Conservation (phyloP, 2,888 invertebrate genomes). For the Magallana nippona region DNA sequence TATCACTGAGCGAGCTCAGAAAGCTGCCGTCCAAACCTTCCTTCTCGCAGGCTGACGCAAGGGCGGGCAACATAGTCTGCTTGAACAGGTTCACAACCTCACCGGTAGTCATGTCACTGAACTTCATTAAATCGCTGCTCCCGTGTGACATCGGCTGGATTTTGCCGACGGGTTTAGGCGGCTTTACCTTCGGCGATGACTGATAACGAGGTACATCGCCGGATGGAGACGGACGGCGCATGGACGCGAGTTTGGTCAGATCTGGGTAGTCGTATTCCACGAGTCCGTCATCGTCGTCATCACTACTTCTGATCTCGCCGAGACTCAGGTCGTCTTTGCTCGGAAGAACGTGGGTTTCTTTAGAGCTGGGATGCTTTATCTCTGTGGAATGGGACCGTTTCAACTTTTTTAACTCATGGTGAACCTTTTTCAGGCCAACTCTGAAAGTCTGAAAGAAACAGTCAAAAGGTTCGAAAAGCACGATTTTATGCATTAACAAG, state of each 20-base stretch:
- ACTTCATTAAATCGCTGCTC: background rate
- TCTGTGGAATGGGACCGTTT: background rate
- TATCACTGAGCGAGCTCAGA: constrained; percentile 49
- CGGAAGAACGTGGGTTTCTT: background rate
- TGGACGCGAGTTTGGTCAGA: constrained; percentile 19
- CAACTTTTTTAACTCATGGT: constrained; percentile 9
- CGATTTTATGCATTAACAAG: no score
- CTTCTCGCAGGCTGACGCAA: constrained; percentile 54
- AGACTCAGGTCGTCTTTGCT: background rate
- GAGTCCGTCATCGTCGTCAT: background rate
- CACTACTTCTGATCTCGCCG: background rate
- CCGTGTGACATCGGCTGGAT: background rate
- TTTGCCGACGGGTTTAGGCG: constrained; percentile 21
- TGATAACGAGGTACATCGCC: constrained; percentile 15
- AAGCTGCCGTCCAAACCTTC: constrained; percentile 56
- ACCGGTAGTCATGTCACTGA: background rate
- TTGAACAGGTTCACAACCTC: background rate
- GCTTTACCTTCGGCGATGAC: background rate
- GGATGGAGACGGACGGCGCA: background rate
- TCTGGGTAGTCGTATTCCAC: constrained; percentile 38
- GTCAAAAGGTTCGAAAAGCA: no score
- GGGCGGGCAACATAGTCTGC: background rate
- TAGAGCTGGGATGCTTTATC: background rate
- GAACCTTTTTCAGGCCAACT: constrained; percentile 36
- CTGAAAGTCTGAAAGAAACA: constrained; percentile 18